Evolutionary conservation across 2,888 invertebrate species (phyloP).

Genomic region (Antheraea yamamai): DNA sequence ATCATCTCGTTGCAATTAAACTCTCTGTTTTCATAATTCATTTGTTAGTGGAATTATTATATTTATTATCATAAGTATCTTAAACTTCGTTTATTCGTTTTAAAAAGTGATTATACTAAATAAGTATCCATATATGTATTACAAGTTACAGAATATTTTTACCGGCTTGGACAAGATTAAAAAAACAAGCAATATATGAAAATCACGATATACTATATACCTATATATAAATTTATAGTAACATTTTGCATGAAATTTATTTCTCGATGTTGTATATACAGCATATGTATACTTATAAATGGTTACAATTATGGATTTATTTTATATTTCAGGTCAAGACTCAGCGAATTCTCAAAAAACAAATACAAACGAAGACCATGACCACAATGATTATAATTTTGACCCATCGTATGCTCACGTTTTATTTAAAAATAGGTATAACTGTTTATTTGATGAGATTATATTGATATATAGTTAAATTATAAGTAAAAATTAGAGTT

Average conservation of each 20-base stretch:
- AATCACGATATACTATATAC: neutral
- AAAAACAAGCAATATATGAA: neutral
- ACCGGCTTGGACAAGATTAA: neutral
- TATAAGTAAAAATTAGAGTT: no score
- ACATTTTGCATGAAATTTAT: slow-evolving; percentile 20
- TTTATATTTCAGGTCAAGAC: slow-evolving; percentile 58
- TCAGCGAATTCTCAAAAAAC: slow-evolving; percentile 47
- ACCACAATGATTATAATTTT: slow-evolving; percentile 84
- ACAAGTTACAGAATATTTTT: neutral
- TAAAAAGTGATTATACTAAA: neutral
- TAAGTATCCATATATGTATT: neutral
- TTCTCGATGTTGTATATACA: slow-evolving; percentile 22
- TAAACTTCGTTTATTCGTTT: neutral
- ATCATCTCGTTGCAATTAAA: neutral
- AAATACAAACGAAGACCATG: slow-evolving; percentile 48
- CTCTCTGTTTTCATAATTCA: neutral
- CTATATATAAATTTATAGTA: slow-evolving; percentile 5
- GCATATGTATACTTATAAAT: neutral
- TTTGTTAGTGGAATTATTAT: neutral
- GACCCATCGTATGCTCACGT: slow-evolving; percentile 92
- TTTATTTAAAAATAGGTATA: slow-evolving; percentile 87
- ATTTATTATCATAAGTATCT: neutral
- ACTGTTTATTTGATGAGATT: slow-evolving; percentile 16
- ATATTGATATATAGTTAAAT: neutral
- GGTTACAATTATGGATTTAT: slow-evolving; percentile 3